Base-by-base conservation (phyloP, 2,888 invertebrate genomes). In the Dryobotodes eremita region DNA sequence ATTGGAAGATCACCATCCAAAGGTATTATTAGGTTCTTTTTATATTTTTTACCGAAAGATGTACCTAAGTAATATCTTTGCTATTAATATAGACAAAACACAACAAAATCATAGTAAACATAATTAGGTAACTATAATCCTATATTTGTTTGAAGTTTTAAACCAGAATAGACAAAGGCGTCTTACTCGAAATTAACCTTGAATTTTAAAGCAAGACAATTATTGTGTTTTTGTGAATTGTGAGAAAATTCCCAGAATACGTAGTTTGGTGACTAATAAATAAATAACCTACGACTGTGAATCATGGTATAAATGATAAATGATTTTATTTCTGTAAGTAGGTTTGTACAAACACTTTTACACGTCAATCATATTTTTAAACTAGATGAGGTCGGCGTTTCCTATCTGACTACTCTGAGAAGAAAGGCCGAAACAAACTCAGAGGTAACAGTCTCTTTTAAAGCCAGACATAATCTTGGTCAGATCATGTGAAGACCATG, bases 251-350 rank as follows among this genome's bases (percentile, higher is more conserved):
- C 77, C 42, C 73, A 79, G 65, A 26, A 55, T 20, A 71, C 13
- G 8, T 55, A n/a, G 36, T 65, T 53, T 69, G 59, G 79, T 83
- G 84, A 80, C 83, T 80, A 84, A 84, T 42, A 61, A n/a, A 83
- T 55, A 48, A 53, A 83, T 75, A 50, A 64, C 36, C 74, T n/a
- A 48, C n/a, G 48, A 55, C 36, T 79, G 53, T 53, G 20, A 70
- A 82, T 76, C 70, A 36, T 61, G 70, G n/a, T 66, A 53, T 5
- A 7, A n/a, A n/a, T n/a, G n/a, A n/a, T n/a, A n/a, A n/a, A n/a
- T n/a, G n/a, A n/a, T n/a, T n/a, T n/a, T n/a, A n/a, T n/a, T n/a
- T n/a, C n/a, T n/a, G n/a, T n/a, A n/a, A n/a, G n/a, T n/a, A n/a
- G n/a, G n/a, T n/a, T n/a, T n/a, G n/a, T n/a, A n/a, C n/a, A n/a